Evolutionary conservation across 2,888 invertebrate species (phyloP).

Genomic region (Tenthredo livida): DNA sequence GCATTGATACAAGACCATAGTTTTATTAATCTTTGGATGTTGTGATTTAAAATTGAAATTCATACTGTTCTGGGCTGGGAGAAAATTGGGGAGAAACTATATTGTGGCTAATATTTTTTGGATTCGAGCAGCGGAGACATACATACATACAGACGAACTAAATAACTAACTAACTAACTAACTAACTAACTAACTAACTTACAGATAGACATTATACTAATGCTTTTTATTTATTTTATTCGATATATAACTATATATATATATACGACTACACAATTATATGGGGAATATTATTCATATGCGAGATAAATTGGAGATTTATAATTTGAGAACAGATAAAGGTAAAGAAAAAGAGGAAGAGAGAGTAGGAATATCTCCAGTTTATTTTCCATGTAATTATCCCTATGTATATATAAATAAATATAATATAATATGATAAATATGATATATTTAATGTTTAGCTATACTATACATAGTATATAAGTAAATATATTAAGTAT

Average conservation of each 20-base stretch:
- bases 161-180: neutral
- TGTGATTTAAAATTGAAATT: neutral
- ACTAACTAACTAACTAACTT: neutral
- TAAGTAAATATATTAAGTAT: constrained; percentile 6
- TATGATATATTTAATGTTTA: constrained; percentile 21
- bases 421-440: neutral
- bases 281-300: neutral
- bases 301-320: neutral
- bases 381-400: neutral
- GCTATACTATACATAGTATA: neutral
- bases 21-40: neutral
- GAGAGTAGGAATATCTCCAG: neutral
- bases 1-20: neutral
- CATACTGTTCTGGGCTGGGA: neutral
- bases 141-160: neutral
- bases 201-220: neutral
- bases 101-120: neutral
- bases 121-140: neutral
- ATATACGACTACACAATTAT: neutral
- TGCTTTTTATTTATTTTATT: neutral
- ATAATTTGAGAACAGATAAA: neutral
- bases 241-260: neutral
- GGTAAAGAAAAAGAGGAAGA: too few relatives aligned
- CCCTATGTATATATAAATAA: neutral
- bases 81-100: neutral